phyloP scores from a whole-genome alignment of 2,888 invertebrate species.

The Conops quadrifasciatus region DNA sequence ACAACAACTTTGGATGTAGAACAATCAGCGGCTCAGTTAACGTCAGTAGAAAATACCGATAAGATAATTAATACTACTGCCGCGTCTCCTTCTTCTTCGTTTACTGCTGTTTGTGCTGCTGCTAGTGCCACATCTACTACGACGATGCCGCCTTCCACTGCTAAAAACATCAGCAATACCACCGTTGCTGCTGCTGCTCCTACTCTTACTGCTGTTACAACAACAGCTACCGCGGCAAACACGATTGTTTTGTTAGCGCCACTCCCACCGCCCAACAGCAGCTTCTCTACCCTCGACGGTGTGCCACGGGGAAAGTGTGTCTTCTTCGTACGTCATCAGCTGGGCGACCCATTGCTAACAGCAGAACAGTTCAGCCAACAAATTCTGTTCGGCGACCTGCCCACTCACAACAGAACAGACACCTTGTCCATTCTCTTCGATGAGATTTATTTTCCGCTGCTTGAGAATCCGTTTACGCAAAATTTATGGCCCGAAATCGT shows the following conservation, averaged over 20 bases:
- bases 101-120: slow-evolving; percentile 31
- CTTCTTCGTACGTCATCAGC: slow-evolving; percentile 67
- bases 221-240: slow-evolving; percentile 49
- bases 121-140: slow-evolving; percentile 37
- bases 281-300: slow-evolving; percentile 60
- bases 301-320: slow-evolving; percentile 65
- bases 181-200: slow-evolving; percentile 36
- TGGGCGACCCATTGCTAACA: slow-evolving; percentile 48
- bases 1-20: background rate
- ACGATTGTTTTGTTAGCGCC: slow-evolving; percentile 51
- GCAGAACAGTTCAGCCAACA: slow-evolving; percentile 63
- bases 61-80: background rate
- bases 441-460: slow-evolving; percentile 77
- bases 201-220: slow-evolving; percentile 43
- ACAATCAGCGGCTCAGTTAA: slow-evolving; percentile 9
- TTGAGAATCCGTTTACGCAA: slow-evolving; percentile 76
- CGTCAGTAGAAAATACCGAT: slow-evolving; percentile 8
- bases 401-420: slow-evolving; percentile 74
- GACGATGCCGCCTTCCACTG: slow-evolving; percentile 43
- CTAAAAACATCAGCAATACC: slow-evolving; percentile 37
- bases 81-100: background rate
- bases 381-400: slow-evolving; percentile 77
- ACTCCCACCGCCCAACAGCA: slow-evolving; percentile 58
- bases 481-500: slow-evolving; percentile 78
- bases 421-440: slow-evolving; percentile 76